Evolutionary conservation across 2,888 invertebrate genomes (phyloP), one percentile per base, ranked within the genome.

Genomic region (Sarcophaga carnaria): DNA sequence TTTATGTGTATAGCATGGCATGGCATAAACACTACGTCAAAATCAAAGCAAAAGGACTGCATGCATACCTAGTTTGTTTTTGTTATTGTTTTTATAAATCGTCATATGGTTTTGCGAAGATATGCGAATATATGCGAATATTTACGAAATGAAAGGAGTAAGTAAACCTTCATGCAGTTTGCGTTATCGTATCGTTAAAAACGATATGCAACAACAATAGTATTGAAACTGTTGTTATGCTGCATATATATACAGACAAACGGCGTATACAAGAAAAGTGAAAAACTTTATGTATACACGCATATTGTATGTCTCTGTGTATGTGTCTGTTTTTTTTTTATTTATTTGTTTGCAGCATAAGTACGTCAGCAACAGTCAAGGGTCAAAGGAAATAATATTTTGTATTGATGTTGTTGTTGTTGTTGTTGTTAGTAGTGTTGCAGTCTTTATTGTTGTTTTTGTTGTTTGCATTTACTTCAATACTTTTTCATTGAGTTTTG

Each of bases 321-420:
- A 0, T 37, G 8, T 27, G 27, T 27, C 11, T 22, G 27, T 62
- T 63, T 75, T 64, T 3, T 20, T 60, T 59, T 66, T 12, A 49
- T 74, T 20, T 49, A n/a, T 37, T 75, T 75, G 45, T 75, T 47
- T 72, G 74, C 25, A 75, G 54, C 77, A 83, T 66, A 64, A 78
- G 67, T 81, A 85, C 77, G 82, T 85, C 87, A 87, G 84, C 84
- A 87, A 79, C 84, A 87, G 72, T 84, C 79, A 87, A 84, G 84
- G 84, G 84, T 82, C 79, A 87, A 79, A 87, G 79, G 81, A 79
- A 87, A 79, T 81, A 49, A 74, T 20, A 47, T 22, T 62, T 78
- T 72, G 8, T 27, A 60, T 76, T 25, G 27, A 37, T 37, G n/a
- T 67, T 69, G 67, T 69, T 54, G 54, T 14, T 27, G 60, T 70